Evolutionary conservation across 2,113 vertebrate genomes (phyloP).

Genomic region (Nesogale talazaci): DNA sequence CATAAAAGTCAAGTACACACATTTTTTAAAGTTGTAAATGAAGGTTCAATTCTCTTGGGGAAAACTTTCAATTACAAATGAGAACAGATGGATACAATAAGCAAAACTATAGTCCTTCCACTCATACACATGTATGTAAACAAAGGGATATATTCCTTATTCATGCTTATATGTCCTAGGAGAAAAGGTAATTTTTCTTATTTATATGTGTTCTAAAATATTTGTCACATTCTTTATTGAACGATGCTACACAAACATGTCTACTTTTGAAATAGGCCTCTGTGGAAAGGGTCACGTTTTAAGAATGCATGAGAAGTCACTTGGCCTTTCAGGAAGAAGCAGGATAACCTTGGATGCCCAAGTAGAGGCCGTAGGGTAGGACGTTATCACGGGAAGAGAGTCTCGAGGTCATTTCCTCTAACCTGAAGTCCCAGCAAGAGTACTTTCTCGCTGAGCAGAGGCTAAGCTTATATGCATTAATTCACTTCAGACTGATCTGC

Average conservation of each 20-base stretch:
- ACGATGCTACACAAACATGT: background rate
- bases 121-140: background rate
- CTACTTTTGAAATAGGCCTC: background rate
- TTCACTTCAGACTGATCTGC: too few species aligned
- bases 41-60: background rate
- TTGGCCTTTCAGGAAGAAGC: background rate
- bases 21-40: background rate
- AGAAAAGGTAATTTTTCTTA: background rate
- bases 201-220: background rate
- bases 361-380: background rate
- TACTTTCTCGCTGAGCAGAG: background rate
- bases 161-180: background rate
- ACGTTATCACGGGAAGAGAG: background rate
- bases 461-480: background rate
- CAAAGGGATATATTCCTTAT: background rate
- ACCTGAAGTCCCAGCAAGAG: background rate
- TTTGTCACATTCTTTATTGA: conserved; percentile 12
- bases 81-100: background rate
- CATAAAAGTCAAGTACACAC: background rate
- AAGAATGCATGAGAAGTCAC: background rate
- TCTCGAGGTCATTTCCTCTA: background rate
- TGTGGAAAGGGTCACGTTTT: background rate
- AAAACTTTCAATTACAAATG: background rate
- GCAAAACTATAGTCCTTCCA: background rate
- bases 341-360: background rate